These are phyloP conservation scores for Megamerina dolium DNA, from an alignment of 2,888 invertebrate genomes.

Conservation along the genomic window DNA sequence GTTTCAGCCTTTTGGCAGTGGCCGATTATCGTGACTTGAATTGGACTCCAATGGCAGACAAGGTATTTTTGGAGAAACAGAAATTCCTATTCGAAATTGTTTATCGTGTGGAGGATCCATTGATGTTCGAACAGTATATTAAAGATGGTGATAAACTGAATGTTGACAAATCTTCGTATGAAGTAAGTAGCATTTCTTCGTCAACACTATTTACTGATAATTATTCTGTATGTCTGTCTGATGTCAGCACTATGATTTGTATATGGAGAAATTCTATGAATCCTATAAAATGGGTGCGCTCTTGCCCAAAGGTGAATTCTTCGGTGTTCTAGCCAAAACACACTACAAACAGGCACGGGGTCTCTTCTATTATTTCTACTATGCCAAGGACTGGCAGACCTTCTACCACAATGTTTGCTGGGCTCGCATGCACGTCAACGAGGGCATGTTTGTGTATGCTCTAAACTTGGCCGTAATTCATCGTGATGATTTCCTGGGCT, in stretches of 20 bases:
- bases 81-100: conserved; percentile 36
- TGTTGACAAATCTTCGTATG: conserved; percentile 31
- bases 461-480: conserved; percentile 63
- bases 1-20: conserved; percentile 23
- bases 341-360: conserved; percentile 54
- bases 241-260: conserved; percentile 27
- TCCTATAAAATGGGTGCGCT: conserved; percentile 45
- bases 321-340: conserved; percentile 49
- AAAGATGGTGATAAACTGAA: conserved; percentile 51
- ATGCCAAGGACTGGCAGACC: conserved; percentile 64
- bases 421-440: conserved; percentile 63
- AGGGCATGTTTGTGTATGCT: conserved; percentile 69
- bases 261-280: conserved; percentile 38
- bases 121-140: conserved; percentile 37
- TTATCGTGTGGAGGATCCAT: conserved; percentile 26
- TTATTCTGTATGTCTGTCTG: no score
- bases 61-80: conserved; percentile 31
- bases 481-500: conserved; percentile 59
- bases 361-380: conserved; percentile 61
- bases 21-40: conserved; percentile 18
- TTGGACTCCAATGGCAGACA: conserved; percentile 32
- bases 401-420: conserved; percentile 65
- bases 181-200: no score
- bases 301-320: conserved; percentile 55
- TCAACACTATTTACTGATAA: no score